Base-by-base conservation (phyloP, 2,888 invertebrate genomes). In the Ctena decussata region DNA sequence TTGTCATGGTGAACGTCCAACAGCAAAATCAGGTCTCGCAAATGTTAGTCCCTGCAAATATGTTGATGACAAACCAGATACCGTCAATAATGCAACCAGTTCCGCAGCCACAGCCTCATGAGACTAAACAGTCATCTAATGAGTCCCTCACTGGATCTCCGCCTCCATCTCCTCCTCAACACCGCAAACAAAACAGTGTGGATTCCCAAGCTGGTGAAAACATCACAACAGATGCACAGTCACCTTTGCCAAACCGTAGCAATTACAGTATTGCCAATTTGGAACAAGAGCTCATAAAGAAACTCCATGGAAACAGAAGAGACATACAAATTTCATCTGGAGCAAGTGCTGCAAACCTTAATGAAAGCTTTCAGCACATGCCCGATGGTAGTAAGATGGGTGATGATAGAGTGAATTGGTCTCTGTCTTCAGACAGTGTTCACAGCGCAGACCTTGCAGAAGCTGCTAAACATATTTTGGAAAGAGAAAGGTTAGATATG, bases 241-340 rank as follows among this genome's bases (percentile, higher is more conserved):
- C 91, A 46, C 90, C 92, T 12, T 77, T 82, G 35, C 77, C 76
- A 49, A 83, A 82, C n/a, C 86, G 89, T 65, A 82, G 81, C 60
- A 89, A 88, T 41, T 80, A 89, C 70, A 89, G 89, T 77, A 87
- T 94, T 32, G 91, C 91, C 53, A 92, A 90, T 74, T 83, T 95
- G 37, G 95, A 95, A 77, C 94, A 95, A 84, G 94, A 94, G 21
- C 81, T 95, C 44, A 94, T 94, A 46, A 95, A 93, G 80, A 95
- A 94, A 71, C 91, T 95, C 32, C 93, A 93, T 83, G 91, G 93
- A 35, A 87, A 90, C 69, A 86, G 86, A 46, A 90, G 84, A 84
- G 89, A 91, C 44, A 80, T 86, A 46, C 82, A 82, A 41, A 60
- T 85, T 27, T 71, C 86, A 6, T 80, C 85, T 35, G 80, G 81